These are phyloP conservation scores for Odontamblyopus lacepedii DNA, from an alignment of 2,797 vertebrate genomes.

Conservation along the genomic window DNA sequence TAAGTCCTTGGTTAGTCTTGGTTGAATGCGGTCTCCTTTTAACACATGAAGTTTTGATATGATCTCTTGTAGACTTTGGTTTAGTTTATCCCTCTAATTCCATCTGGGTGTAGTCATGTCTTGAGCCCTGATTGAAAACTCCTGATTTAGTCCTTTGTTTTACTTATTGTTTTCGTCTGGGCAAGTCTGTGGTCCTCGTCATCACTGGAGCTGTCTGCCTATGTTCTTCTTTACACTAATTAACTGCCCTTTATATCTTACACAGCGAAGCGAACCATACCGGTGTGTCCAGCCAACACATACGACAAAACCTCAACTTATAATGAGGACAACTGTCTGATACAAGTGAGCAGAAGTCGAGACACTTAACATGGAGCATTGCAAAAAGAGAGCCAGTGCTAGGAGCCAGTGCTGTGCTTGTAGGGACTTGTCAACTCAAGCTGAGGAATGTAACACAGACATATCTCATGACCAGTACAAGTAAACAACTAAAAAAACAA, in stretches of 20 bases:
- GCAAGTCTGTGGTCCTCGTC: not conserved
- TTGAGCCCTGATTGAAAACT: not conserved
- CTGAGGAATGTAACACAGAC: constrained; percentile 52
- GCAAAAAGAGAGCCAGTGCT: not conserved
- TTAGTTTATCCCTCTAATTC: not conserved
- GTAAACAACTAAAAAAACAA: constrained; percentile 15
- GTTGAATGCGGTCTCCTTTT: not conserved
- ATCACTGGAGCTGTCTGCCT: not conserved
- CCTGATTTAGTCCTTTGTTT: not conserved
- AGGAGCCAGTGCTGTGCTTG: constrained; percentile 24
- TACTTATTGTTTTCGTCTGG: not conserved
- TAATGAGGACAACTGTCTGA: constrained; percentile 4
- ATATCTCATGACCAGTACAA: constrained; percentile 18
- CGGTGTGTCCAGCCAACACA: not conserved
- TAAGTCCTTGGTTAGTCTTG: not conserved
- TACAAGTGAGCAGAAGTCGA: not conserved
- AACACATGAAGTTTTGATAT: not conserved
- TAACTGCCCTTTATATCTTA: constrained; percentile 2
- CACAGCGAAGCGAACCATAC: not conserved
- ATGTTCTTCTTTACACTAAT: constrained; percentile 6
- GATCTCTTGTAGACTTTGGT: not conserved
- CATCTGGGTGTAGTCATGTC: not conserved
- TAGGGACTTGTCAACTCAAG: constrained; percentile 39
- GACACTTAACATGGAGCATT: not conserved
- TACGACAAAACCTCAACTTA: not conserved